Conservation (phyloP, 1,140 invertebrate species). For the Rhopalosiphum maidis region DNA sequence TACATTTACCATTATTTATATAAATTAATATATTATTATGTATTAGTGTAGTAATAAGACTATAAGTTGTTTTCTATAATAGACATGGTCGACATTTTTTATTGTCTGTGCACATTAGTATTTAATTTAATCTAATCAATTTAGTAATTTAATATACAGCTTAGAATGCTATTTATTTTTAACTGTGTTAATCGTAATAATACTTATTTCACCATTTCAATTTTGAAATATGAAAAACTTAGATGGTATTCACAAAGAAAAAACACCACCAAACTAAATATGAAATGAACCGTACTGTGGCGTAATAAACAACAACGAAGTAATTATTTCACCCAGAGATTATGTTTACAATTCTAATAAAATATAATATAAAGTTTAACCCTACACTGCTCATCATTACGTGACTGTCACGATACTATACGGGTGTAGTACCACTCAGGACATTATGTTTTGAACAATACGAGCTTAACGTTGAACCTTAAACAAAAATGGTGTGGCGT, state of each 20-base stretch:
- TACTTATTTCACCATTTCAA: neutral
- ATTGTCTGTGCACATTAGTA: neutral
- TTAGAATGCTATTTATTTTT: neutral
- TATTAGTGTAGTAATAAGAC: no score
- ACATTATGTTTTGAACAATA: constrained; percentile 27
- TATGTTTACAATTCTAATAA: constrained; percentile 27
- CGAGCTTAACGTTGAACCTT: neutral
- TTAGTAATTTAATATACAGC: neutral
- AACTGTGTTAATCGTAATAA: neutral
- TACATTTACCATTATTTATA: no score
- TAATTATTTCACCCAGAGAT: neutral
- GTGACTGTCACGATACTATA: neutral
- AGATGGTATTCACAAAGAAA: neutral
- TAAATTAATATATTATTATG: no score
- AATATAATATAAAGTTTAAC: constrained; percentile 1
- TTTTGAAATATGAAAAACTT: neutral
- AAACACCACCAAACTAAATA: neutral
- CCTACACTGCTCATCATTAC: constrained; percentile 14
- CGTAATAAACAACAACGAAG: neutral
- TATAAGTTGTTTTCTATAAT: no score
- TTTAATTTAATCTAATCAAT: neutral
- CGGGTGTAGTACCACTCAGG: neutral
- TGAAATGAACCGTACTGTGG: neutral
- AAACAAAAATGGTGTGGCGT: neutral
- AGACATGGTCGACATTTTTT: no score